These are phyloP conservation scores for Thecophora atra DNA, from an alignment of 2,888 invertebrate genomes.

Conservation along the genomic window DNA sequence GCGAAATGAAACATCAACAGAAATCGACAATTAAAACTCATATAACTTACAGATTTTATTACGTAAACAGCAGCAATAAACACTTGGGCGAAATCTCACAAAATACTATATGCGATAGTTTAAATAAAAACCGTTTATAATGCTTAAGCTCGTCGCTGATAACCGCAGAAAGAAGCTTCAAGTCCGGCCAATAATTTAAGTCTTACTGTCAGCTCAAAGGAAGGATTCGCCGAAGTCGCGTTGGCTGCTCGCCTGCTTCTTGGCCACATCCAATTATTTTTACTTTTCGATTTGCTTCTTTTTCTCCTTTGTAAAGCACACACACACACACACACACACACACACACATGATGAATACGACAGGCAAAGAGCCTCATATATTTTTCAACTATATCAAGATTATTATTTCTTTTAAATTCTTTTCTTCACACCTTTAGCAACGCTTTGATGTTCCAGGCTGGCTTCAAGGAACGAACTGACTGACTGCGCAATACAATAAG, in stretches of 20 bases:
- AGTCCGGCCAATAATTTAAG: slow-evolving; percentile 32
- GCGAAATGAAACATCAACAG: too few relatives aligned
- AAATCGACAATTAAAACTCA: too few relatives aligned
- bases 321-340: slow-evolving; percentile 7
- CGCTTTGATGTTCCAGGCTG: slow-evolving; percentile 41
- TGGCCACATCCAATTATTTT: slow-evolving; percentile 34
- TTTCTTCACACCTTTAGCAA: slow-evolving; percentile 51
- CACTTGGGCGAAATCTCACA: not conserved
- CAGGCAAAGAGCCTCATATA: not conserved
- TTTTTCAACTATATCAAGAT: slow-evolving; percentile 31
- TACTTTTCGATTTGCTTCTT: slow-evolving; percentile 6
- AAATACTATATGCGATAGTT: not conserved
- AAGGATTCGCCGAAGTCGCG: slow-evolving; percentile 17
- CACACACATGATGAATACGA: slow-evolving; percentile 1
- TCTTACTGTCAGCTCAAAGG: slow-evolving; percentile 35
- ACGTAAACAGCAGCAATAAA: not conserved
- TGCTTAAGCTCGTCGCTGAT: slow-evolving; percentile 23
- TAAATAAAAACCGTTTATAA: slow-evolving; percentile 21
- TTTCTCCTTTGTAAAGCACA: not conserved
- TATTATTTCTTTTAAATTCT: slow-evolving; percentile 42
- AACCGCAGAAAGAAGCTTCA: slow-evolving; percentile 32
- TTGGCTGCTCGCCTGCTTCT: not conserved
- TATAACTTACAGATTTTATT: slow-evolving; percentile 27
- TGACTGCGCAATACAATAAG: slow-evolving; percentile 36
- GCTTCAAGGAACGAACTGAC: slow-evolving; percentile 21